These are phyloP conservation scores for Ypsolopha scabrella DNA, from an alignment of 2,888 invertebrate genomes.

Conservation along the genomic window DNA sequence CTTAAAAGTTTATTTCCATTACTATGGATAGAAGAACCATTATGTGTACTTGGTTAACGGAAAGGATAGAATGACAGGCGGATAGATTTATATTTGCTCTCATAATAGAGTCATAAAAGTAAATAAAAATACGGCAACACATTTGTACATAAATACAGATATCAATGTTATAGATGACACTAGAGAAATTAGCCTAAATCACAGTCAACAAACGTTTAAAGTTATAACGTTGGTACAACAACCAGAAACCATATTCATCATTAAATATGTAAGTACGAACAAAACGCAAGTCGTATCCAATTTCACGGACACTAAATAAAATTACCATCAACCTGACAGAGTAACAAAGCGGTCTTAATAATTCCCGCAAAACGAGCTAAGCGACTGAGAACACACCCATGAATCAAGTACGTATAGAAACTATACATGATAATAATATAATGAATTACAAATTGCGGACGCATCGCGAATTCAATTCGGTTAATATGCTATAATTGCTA, in stretches of 20 bases:
- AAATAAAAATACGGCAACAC: too few species aligned
- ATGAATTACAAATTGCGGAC: slow-evolving; percentile 32
- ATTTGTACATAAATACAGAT: too few species aligned
- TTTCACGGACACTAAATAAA: slow-evolving; percentile 66
- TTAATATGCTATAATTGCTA: slow-evolving; percentile 56
- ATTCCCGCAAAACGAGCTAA: slow-evolving; percentile 52
- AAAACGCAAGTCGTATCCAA: slow-evolving; percentile 27
- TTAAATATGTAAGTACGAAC: not conserved
- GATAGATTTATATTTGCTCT: slow-evolving; percentile 5
- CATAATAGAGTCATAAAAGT: too few species aligned
- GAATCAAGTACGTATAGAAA: slow-evolving; percentile 34
- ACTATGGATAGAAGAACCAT: slow-evolving; percentile 23
- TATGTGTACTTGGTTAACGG: slow-evolving; percentile 16
- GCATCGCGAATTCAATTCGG: slow-evolving; percentile 37
- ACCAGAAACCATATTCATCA: not conserved
- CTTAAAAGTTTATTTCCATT: slow-evolving; percentile 35
- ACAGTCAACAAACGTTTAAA: too few species aligned
- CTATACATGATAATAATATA: slow-evolving; percentile 33
- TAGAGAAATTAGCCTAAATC: too few species aligned
- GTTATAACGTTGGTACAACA: too few species aligned
- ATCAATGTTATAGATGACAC: too few species aligned
- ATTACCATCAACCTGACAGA: slow-evolving; percentile 55
- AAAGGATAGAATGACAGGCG: not conserved
- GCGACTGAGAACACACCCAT: slow-evolving; percentile 34
- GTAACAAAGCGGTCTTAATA: slow-evolving; percentile 63